Evolutionary conservation across 2,113 vertebrate species (phyloP), one percentile per base, ranked within the genome.

Genomic region (Hippoglossus stenolepis): DNA sequence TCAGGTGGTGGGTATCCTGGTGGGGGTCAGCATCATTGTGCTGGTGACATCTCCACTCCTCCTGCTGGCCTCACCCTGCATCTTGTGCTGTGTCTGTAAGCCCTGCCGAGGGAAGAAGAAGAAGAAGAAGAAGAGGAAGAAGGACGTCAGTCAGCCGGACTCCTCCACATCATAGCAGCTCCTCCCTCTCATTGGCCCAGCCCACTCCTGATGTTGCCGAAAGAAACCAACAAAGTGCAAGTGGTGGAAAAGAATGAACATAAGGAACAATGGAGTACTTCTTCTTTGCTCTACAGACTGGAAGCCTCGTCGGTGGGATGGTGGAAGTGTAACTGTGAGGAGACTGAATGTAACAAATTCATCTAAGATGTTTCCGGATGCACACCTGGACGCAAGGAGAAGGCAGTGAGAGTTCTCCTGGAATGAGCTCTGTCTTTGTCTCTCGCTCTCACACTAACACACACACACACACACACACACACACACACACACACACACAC

Each of bases 1-100:
- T n/a, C 90, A 99, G 98, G 97, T 99, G 88, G 97, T 98, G 61
- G 97, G 97, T 0, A 97, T 99, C 90, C 95, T 99, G 2, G 93
- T 98, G 74, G 98, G 98, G 51, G 82, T 98, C 14, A 96, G 97
- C 77, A 94, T 99, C 85, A 95, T 98, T 15, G 95, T 96, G 3
- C 67, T 99, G 94, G 96, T 99, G 85, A 97, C 97, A 0, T 99
- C 97, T 4, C 98, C 98, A 0, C 91, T 99, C 84, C 93, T 99
- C 23, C 95, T 99, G 0, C 92, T 99, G 88, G 98, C 97, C 17
- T 98, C 97, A 2, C 97, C 98, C 0, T 99, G 97, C 89, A 97
- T 99, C 75, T 94, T 99, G 91, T 99, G 97, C 85, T 98, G 97
- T 62, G 85, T 98, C 75, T 98, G 97, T 92, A 99, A 98, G 79